These are phyloP conservation scores for Quadroppia sp. DNA, from an alignment of 2,888 invertebrate genomes.

Conservation along the genomic window DNA sequence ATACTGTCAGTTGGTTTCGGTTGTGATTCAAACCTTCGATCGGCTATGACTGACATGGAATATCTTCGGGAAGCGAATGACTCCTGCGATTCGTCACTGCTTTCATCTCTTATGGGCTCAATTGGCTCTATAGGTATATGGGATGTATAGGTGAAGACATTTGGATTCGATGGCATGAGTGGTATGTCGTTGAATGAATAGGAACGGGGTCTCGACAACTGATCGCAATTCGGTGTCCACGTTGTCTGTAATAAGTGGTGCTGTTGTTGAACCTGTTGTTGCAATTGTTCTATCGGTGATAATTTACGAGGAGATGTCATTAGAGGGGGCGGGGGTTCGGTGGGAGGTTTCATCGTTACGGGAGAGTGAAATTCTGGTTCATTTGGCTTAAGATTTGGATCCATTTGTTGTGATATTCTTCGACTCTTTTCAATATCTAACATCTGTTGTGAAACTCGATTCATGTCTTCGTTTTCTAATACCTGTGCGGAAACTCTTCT, in stretches of 20 bases:
- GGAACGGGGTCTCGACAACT: conserved; percentile 37
- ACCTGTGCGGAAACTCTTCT: background rate
- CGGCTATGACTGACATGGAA: conserved; percentile 39
- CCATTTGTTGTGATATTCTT: conserved; percentile 13
- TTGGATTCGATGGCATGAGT: background rate
- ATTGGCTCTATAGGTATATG: conserved; percentile 14
- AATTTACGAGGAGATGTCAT: conserved; percentile 19
- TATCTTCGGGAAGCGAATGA: conserved; percentile 38
- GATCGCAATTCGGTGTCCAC: conserved; percentile 36
- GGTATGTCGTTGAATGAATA: conserved; percentile 40
- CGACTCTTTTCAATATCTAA: conserved; percentile 4
- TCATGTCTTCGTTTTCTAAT: conserved; percentile 4
- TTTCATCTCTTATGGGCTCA: conserved; percentile 30
- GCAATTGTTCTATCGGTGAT: conserved; percentile 25
- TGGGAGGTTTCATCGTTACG: conserved; percentile 18
- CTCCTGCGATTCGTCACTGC: conserved; percentile 28
- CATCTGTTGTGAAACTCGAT: conserved; percentile 12
- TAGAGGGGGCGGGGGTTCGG: background rate
- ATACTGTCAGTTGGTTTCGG: background rate
- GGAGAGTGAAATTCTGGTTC: background rate
- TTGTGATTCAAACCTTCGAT: background rate
- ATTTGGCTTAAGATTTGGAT: background rate
- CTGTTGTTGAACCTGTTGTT: conserved; percentile 39
- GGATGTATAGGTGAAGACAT: background rate
- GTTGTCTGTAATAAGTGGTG: conserved; percentile 29